A percentile compares a stretch with the other conserved stretches of the same genome.
phyloP scores from a whole-genome alignment of 2,797 vertebrate species.

The Muraenolepis orangiensis region DNA sequence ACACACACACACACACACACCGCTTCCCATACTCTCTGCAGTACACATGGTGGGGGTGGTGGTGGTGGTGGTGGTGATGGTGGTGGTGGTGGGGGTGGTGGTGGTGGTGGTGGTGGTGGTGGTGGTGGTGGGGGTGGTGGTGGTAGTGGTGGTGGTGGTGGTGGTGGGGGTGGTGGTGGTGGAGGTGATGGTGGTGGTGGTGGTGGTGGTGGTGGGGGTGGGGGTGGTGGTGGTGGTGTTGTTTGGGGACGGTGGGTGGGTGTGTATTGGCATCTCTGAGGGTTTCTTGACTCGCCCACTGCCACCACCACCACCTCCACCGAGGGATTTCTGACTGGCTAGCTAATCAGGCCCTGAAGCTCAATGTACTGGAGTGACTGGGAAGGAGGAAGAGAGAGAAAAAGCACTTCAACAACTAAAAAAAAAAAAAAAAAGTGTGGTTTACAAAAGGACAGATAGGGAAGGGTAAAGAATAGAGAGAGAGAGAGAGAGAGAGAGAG shows the following conservation, averaged over 20 bases:
- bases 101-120: no score
- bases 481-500: constrained; percentile 9
- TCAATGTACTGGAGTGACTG: constrained; percentile 36
- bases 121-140: background rate
- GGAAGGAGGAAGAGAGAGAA: no score
- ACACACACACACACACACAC: no score
- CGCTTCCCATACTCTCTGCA: background rate
- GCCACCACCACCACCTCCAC: constrained; percentile 15
- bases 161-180: background rate
- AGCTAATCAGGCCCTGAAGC: constrained; percentile 54
- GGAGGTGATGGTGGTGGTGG: background rate
- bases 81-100: background rate
- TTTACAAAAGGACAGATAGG: no score
- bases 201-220: background rate
- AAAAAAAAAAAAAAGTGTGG: no score
- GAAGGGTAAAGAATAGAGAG: background rate
- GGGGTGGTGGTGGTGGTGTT: no score
- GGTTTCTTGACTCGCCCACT: constrained; percentile 22
- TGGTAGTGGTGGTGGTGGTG: background rate
- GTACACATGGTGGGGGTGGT: background rate
- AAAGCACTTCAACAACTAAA: no score
- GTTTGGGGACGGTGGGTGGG: no score
- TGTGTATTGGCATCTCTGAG: constrained; percentile 18
- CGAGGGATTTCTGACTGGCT: constrained; percentile 44
- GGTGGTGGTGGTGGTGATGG: background rate